phyloP scores from a whole-genome alignment of 30 jellyfish, hydroid and myxozoan genomes.

The Turritopsis dohrnii region DNA sequence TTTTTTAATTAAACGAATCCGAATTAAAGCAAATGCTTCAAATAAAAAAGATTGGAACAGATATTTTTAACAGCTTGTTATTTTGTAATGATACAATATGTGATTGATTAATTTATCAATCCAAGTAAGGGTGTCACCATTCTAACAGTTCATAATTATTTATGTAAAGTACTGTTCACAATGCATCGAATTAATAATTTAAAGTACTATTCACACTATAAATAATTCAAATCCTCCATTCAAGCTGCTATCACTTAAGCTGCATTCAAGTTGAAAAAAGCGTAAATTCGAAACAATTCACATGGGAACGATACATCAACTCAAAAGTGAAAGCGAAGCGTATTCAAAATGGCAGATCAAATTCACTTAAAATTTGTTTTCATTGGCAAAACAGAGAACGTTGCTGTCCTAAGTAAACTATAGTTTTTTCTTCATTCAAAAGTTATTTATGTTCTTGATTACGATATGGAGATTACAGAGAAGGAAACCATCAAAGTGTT shows the following conservation, averaged over 20 bases:
- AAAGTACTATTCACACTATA: not conserved
- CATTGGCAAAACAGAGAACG: not conserved
- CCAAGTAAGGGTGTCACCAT: not conserved
- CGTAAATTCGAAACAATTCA: not conserved
- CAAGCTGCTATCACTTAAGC: not conserved
- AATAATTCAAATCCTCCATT: not conserved
- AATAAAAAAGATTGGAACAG: not conserved
- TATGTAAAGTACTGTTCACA: not conserved
- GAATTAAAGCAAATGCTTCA: no score
- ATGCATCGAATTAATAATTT: no score
- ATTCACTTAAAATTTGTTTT: no score
- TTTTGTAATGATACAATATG: not conserved
- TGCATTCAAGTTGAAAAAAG: not conserved
- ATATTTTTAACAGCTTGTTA: not conserved
- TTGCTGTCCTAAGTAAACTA: not conserved
- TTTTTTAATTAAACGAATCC: no score
- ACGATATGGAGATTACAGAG: no score
- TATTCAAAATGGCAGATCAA: not conserved
- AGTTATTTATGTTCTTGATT: no score
- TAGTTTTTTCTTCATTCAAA: not conserved
- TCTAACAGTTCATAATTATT: no score
- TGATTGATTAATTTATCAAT: not conserved
- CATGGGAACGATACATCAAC: not conserved
- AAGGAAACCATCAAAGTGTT: not conserved
- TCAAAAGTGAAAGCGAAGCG: not conserved